Base-by-base conservation (phyloP, 2,888 invertebrate genomes). In the Synergus gifuensis region DNA sequence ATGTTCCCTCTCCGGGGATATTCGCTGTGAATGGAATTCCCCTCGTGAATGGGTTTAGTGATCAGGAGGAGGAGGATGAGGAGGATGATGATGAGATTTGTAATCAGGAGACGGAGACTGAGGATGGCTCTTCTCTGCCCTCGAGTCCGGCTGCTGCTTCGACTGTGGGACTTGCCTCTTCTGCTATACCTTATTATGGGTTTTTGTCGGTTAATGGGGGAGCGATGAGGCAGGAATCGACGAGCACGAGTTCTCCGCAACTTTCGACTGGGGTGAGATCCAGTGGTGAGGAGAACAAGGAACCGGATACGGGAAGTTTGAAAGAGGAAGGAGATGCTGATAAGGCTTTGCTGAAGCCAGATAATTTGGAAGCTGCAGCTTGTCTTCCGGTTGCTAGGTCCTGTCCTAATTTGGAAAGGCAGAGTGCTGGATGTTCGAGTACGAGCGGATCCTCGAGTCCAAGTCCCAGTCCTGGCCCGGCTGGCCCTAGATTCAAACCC, bases 401-500 rank as follows among this genome's bases (percentile, higher is more conserved):
- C 5, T 92, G 92, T 64, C 92, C 92, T 89, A 83, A 94, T 93
- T 46, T 94, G 90, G 85, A 94, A 92, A 84, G 94, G 91, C 84
- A 93, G 92, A 93, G 94, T 93, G 93, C 94, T 42, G 94, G 94
- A 0, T 94, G 93, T 84, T 94, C 94, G 2, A 94, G 94, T 4
- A 83, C 88, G 11, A 89, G 94, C 83, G 93, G 91, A 42, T 91
- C 92, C 3, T 93, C 93, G 8, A 88, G 93, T 58, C 93, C 94
- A 69, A 92, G 90, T 62, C 89, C 92, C 2, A 87, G 88, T 78
- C 91, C 94, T 67, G 90, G 91, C 82, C 93, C 88, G 0, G 88
- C 89, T 22, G 95, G 95, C 0, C 95, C 95, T 0, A 93, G 95
- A 49, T 95, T 95, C 92, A 96, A 96, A 90, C 93, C 96, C 64